Evolutionary conservation across 2,888 invertebrate species (phyloP).

Genomic region (Drosophila eohydei): DNA sequence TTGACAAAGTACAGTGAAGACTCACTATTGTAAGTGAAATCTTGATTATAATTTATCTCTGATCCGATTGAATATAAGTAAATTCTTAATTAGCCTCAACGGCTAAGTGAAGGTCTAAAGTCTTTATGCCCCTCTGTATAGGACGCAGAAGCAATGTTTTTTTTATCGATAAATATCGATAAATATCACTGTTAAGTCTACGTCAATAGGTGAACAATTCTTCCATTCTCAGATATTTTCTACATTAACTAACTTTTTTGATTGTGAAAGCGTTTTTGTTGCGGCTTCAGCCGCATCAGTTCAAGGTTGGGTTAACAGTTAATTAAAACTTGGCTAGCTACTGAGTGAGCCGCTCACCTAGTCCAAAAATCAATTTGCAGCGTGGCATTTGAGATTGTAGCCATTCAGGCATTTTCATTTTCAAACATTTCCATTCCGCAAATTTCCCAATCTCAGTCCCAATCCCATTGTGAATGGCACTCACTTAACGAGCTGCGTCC

Average conservation of each 20-base stretch:
- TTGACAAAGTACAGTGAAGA: neutral
- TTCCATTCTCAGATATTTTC: neutral
- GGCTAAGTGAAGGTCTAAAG: neutral
- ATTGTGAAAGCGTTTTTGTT: neutral
- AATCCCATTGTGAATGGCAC: conserved; percentile 12
- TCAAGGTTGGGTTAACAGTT: conserved; percentile 10
- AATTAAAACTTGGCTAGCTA: conserved; percentile 4
- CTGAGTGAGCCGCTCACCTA: neutral
- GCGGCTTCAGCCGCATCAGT: neutral
- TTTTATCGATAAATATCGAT: conserved; percentile 1
- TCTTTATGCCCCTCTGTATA: neutral
- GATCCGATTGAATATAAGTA: neutral
- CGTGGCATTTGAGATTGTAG: conserved; percentile 6
- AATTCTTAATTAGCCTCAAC: neutral
- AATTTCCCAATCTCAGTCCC: conserved; percentile 10
- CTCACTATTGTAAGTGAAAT: neutral
- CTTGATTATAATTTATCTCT: neutral
- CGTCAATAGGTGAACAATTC: neutral
- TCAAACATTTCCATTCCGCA: conserved; percentile 17
- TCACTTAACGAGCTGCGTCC: conserved; percentile 7
- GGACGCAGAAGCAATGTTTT: neutral
- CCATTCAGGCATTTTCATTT: conserved; percentile 12
- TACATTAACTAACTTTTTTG: neutral
- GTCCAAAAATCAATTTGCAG: conserved; percentile 1
- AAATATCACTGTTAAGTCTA: neutral